Percentiles rank a stretch among this genome's conserved stretches.
phyloP scores from a whole-genome alignment of 2,888 invertebrate genomes.

The Adelphocoris suturalis region DNA sequence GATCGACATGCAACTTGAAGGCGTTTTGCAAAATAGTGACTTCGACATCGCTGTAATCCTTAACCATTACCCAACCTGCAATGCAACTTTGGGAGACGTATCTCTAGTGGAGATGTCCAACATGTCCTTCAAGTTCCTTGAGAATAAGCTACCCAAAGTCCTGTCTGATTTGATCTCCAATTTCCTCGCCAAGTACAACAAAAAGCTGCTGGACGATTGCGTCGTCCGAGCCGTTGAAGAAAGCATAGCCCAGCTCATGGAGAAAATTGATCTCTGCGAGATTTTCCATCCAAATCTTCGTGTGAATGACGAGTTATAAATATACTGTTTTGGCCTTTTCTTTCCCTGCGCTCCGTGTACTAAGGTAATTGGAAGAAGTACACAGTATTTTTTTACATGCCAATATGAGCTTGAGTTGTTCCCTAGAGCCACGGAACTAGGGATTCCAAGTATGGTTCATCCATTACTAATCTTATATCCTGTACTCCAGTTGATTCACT shows the following conservation, averaged over 20 bases:
- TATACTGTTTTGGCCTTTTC: neutral
- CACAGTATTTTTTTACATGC: no score
- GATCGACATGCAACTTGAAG: slow-evolving; percentile 46
- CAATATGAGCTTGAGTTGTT: no score
- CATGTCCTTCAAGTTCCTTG: slow-evolving; percentile 65
- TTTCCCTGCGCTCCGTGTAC: neutral
- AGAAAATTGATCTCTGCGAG: slow-evolving; percentile 52
- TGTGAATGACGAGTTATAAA: slow-evolving; percentile 53
- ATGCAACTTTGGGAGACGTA: slow-evolving; percentile 28
- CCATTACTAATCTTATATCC: no score
- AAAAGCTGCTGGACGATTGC: slow-evolving; percentile 44
- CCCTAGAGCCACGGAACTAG: no score
- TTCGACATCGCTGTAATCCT: slow-evolving; percentile 48
- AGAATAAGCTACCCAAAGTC: slow-evolving; percentile 39
- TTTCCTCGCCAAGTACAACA: slow-evolving; percentile 57
- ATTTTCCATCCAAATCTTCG: slow-evolving; percentile 64
- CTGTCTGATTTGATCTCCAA: slow-evolving; percentile 6
- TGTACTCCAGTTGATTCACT: no score
- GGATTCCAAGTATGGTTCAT: no score
- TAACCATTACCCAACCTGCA: slow-evolving; percentile 53
- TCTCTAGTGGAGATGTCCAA: slow-evolving; percentile 39
- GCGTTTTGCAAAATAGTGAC: slow-evolving; percentile 24
- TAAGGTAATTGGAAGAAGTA: no score
- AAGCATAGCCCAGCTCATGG: neutral
- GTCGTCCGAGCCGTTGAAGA: slow-evolving; percentile 59